Conservation (phyloP, 2,797 vertebrate genomes). For the Ispidina picta region DNA sequence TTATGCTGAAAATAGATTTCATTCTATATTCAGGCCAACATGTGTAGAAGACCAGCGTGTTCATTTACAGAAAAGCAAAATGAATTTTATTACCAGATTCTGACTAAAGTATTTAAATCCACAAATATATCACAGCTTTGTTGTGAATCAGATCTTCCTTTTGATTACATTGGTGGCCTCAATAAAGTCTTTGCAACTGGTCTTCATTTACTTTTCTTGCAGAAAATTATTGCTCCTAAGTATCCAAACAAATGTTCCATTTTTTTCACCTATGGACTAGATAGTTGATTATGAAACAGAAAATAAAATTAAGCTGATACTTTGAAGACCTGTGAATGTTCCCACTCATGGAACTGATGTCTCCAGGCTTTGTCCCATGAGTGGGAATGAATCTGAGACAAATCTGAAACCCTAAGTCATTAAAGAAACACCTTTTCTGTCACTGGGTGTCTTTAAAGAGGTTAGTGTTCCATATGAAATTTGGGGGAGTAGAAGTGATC, state of each 20-base stretch:
- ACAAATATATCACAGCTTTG: background rate
- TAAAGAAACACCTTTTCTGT: slow-evolving; percentile 23
- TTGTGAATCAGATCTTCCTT: background rate
- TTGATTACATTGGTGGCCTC: background rate
- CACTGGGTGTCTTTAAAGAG: background rate
- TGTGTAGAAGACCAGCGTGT: background rate
- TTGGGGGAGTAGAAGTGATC: background rate
- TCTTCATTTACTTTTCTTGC: background rate
- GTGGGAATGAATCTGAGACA: background rate
- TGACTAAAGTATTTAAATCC: background rate
- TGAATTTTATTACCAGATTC: background rate
- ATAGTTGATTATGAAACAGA: background rate
- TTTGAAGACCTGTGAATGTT: slow-evolving; percentile 41
- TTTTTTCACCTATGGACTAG: background rate
- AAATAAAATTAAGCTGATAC: slow-evolving; percentile 44
- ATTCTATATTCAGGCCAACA: slow-evolving; percentile 52
- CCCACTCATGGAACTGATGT: slow-evolving; percentile 25
- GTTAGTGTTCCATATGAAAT: background rate
- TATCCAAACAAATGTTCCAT: background rate
- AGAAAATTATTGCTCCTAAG: background rate
- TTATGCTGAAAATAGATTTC: background rate
- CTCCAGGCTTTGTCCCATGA: background rate
- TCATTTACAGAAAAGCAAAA: background rate
- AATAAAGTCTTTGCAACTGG: background rate
- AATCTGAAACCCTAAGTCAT: background rate